Percentiles rank a stretch among this genome's conserved stretches.
phyloP scores from a whole-genome alignment of 1,140 invertebrate genomes.

The Telenomus remus region DNA sequence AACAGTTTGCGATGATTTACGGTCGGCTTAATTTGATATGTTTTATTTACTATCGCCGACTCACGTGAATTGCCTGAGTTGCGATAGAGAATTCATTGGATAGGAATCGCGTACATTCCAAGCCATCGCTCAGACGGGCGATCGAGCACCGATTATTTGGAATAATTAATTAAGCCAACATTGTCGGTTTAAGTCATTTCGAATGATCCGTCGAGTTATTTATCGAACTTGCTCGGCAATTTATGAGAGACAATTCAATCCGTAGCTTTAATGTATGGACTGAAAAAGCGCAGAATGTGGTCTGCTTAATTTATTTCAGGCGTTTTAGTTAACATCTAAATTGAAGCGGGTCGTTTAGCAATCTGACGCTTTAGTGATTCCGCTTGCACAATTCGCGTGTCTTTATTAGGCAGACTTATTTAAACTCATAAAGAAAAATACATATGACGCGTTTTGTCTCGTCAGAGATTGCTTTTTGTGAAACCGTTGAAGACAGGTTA shows the following conservation, averaged over 20 bases:
- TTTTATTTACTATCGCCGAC: no score
- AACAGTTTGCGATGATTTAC: not conserved
- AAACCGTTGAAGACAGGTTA: no score
- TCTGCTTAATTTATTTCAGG: constrained; percentile 25
- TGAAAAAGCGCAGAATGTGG: constrained; percentile 32
- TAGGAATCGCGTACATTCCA: no score
- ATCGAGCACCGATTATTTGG: constrained; percentile 14
- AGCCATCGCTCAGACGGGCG: not conserved
- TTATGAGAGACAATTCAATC: no score
- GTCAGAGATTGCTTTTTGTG: no score
- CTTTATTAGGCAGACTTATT: constrained; percentile 25
- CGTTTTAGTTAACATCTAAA: constrained; percentile 27
- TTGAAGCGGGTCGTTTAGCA: constrained; percentile 11
- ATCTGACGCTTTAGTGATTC: constrained; percentile 16
- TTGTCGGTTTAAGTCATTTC: constrained; percentile 9
- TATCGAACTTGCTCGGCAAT: not conserved
- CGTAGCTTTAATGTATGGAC: not conserved
- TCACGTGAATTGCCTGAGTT: no score
- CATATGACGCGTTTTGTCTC: no score
- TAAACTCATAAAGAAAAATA: constrained; percentile 8
- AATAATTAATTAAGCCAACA: constrained; percentile 11
- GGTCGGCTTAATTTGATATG: not conserved
- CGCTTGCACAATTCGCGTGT: constrained; percentile 3
- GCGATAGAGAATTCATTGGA: no score
- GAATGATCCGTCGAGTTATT: constrained; percentile 7